phyloP scores from a whole-genome alignment of 2,113 vertebrate species.

The Stigmatopora argus region DNA sequence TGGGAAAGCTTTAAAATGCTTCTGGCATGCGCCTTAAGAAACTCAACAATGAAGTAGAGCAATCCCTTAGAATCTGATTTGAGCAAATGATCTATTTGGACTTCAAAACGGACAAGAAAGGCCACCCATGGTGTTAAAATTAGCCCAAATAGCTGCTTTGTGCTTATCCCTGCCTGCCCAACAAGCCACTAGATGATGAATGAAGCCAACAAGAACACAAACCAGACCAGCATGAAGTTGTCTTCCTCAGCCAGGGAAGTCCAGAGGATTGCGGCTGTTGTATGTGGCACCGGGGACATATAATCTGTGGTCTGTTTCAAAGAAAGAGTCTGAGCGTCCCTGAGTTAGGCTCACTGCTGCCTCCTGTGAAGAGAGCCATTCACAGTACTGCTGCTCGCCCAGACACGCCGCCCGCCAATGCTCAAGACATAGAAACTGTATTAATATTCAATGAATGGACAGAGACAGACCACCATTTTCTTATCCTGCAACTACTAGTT shows the following conservation, averaged over 20 bases:
- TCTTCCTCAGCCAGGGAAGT: constrained; percentile 63
- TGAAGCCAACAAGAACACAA: constrained; percentile 53
- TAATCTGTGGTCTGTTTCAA: constrained; percentile 64
- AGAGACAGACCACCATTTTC: constrained; percentile 68
- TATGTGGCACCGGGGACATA: constrained; percentile 62
- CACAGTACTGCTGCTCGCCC: constrained; percentile 56
- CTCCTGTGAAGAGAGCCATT: constrained; percentile 67
- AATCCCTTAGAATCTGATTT: constrained; percentile 24
- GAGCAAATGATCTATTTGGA: constrained; percentile 45
- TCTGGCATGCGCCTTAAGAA: constrained; percentile 59
- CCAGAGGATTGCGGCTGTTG: constrained; percentile 63
- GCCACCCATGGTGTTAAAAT: constrained; percentile 44
- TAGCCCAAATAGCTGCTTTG: constrained; percentile 43
- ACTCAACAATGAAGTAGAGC: constrained; percentile 50
- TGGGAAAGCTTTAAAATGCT: constrained; percentile 58
- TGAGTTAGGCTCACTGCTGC: constrained; percentile 42
- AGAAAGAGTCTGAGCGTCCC: constrained; percentile 46
- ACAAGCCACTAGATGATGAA: constrained; percentile 55
- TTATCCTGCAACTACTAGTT: constrained; percentile 29
- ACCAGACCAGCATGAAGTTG: constrained; percentile 55
- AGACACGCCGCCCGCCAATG: constrained; percentile 25
- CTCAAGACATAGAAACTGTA: constrained; percentile 63
- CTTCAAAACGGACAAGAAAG: constrained; percentile 44
- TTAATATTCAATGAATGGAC: constrained; percentile 72
- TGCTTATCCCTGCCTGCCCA: constrained; percentile 47